phyloP scores from a whole-genome alignment of 2,888 invertebrate species.

The Seira sanloemensis region DNA sequence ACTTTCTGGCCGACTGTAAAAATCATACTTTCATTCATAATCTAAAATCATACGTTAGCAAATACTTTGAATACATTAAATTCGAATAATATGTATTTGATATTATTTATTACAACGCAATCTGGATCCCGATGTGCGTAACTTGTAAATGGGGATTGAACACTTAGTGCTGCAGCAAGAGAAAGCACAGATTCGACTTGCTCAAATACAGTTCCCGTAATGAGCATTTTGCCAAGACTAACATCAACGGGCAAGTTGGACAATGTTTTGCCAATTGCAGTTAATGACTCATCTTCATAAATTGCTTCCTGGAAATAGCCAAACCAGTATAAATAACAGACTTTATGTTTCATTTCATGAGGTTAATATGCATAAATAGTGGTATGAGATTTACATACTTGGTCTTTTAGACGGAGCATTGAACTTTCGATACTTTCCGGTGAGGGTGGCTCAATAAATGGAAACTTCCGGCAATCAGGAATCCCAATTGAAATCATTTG shows the following conservation, averaged over 20 bases:
- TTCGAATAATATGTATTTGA: too few species aligned
- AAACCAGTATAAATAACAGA: background rate
- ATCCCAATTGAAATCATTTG: constrained; percentile 97
- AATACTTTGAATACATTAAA: too few species aligned
- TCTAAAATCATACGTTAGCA: too few species aligned
- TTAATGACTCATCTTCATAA: constrained; percentile 86
- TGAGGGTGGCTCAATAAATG: constrained; percentile 95
- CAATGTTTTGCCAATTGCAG: constrained; percentile 89
- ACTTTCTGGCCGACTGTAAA: constrained; percentile 82
- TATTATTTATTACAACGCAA: constrained; percentile 80
- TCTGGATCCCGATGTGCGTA: constrained; percentile 90
- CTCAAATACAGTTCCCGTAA: constrained; percentile 92
- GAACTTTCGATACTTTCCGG: constrained; percentile 90
- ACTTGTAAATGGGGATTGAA: constrained; percentile 95
- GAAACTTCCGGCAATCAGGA: constrained; percentile 92
- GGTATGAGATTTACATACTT: constrained; percentile 78
- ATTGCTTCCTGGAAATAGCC: constrained; percentile 82
- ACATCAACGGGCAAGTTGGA: constrained; percentile 96
- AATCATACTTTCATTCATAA: too few species aligned
- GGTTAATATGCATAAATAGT: constrained; percentile 13
- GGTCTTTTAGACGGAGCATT: constrained; percentile 89
- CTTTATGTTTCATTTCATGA: too few species aligned
- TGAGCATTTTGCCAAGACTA: constrained; percentile 95
- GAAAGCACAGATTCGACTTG: constrained; percentile 93
- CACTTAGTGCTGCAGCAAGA: constrained; percentile 92